phyloP scores from a whole-genome alignment of 2,888 invertebrate species.

The Agrochola circellaris region DNA sequence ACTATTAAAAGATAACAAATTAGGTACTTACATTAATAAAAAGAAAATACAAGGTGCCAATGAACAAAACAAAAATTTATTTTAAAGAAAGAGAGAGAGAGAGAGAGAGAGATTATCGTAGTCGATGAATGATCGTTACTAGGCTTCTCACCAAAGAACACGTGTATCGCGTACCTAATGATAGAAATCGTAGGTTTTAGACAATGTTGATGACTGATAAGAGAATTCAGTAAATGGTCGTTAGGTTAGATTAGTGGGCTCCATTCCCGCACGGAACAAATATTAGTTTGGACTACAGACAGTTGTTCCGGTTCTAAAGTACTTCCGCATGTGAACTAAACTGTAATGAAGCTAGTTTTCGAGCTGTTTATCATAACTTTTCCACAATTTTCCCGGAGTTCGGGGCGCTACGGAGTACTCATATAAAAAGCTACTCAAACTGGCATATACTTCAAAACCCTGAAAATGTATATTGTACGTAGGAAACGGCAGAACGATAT shows the following conservation, averaged over 20 bases:
- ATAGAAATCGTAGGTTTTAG: background rate
- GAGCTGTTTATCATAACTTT: background rate
- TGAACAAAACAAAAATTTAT: background rate
- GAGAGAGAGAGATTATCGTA: background rate
- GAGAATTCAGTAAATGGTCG: background rate
- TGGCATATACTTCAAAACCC: background rate
- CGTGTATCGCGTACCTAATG: background rate
- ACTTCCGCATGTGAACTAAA: background rate
- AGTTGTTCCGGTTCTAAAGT: background rate
- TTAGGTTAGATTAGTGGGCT: background rate
- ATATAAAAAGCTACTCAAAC: background rate
- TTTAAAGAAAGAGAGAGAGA: background rate
- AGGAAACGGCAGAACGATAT: background rate
- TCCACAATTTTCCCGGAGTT: background rate
- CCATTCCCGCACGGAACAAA: background rate
- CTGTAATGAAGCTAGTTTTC: slow-evolving; percentile 26
- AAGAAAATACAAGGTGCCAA: background rate
- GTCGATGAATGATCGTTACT: too few species aligned
- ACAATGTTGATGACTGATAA: background rate
- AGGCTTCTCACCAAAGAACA: background rate
- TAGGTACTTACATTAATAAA: background rate
- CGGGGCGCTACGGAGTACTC: background rate
- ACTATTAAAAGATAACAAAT: too few species aligned
- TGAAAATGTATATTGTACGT: background rate
- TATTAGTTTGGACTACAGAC: background rate